These are phyloP conservation scores for Limenitis camilla DNA, from an alignment of 2,888 invertebrate species.

Conservation along the genomic window DNA sequence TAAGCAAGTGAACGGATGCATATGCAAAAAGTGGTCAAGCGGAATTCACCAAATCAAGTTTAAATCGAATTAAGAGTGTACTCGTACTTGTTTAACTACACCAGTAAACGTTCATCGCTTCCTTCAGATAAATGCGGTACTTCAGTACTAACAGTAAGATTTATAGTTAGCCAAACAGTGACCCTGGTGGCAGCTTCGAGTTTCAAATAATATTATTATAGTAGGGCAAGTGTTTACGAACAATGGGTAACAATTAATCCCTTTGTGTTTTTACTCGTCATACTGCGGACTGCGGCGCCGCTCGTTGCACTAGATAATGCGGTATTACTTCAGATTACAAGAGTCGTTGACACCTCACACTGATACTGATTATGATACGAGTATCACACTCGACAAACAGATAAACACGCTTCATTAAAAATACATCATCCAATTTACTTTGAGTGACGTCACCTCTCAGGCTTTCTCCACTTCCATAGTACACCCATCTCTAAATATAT, in stretches of 20 bases:
- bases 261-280: background rate
- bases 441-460: background rate
- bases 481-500: too few relatives aligned
- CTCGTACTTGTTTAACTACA: background rate
- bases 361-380: background rate
- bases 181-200: too few relatives aligned
- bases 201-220: too few relatives aligned
- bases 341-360: conserved; percentile 12
- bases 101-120: background rate
- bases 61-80: background rate
- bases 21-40: background rate
- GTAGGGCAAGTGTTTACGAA: background rate
- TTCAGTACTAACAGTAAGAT: background rate
- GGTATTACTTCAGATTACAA: conserved; percentile 4
- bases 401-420: conserved; percentile 9
- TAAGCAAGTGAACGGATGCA: background rate
- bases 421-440: conserved; percentile 1
- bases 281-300: background rate
- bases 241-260: background rate
- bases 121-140: background rate
- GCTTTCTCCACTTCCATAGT: too few relatives aligned
- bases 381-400: background rate
- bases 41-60: background rate
- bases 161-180: too few relatives aligned
- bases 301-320: background rate